Percentiles rank a stretch among this genome's conserved stretches.
Conservation (phyloP, 1,140 invertebrate species). For the Parapsyche elsis region DNA sequence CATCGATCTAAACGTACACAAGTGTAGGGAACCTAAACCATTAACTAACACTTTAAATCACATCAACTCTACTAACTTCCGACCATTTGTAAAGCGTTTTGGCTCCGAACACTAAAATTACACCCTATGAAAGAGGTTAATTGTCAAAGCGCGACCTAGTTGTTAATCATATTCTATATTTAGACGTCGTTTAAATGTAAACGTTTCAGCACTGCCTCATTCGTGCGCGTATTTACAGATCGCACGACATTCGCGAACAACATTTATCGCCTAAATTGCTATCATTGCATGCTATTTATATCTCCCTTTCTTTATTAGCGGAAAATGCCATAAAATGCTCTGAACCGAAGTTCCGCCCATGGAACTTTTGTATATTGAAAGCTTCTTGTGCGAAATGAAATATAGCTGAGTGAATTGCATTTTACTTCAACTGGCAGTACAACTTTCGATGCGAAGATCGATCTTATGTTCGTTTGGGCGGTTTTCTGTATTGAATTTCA, state of each 20-base stretch:
- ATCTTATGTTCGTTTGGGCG: too few species aligned
- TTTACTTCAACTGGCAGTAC: not conserved
- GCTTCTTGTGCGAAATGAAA: not conserved
- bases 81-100: not conserved
- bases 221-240: not conserved
- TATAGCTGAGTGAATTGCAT: not conserved
- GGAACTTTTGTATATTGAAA: not conserved
- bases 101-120: not conserved
- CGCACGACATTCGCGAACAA: not conserved
- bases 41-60: not conserved
- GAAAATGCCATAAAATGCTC: constrained; percentile 5
- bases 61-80: not conserved
- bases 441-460: too few species aligned
- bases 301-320: not conserved
- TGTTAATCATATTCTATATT: not conserved
- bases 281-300: not conserved
- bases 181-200: not conserved
- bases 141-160: not conserved
- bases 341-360: not conserved
- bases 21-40: not conserved
- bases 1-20: too few species aligned
- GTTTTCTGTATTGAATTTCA: too few species aligned
- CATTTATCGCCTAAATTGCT: not conserved
- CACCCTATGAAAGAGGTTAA: not conserved
- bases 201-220: not conserved